Evolutionary conservation across 2,888 invertebrate genomes (phyloP), one percentile per base, ranked within the genome.

Genomic region (Apotomis capreana): DNA sequence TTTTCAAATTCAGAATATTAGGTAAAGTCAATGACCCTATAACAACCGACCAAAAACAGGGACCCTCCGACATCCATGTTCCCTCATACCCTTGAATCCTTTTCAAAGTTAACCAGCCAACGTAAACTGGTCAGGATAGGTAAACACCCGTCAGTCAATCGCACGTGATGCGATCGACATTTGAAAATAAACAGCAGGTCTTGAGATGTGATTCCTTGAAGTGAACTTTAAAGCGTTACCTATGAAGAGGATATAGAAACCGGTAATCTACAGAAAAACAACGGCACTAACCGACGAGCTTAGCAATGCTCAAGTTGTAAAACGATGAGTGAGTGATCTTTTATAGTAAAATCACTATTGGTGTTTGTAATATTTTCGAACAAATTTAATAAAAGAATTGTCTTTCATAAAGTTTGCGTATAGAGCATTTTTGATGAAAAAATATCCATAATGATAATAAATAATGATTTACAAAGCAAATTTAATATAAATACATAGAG

Each of bases 81-180:
- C 3, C 49, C 37, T 62, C 4, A 49, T 49, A 62, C 61, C 36
- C 68, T 13, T 57, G 15, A 57, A 59, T 55, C 44, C 65, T 54
- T 40, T 44, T 74, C 86, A 76, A 73, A 61, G 74, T 74, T 78
- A n/a, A 77, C 76, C 83, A 88, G 87, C 76, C 78, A 74, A 71
- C 77, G 76, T 79, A 78, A 78, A 15, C 62, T 81, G 80, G 80
- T 81, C 79, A 84, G 83, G 82, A 84, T 84, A 82, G 78, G 80
- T 88, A 88, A 88, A 90, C 89, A 88, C 80, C 83, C 85, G 80
- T 90, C 91, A 84, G 80, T 92, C 91, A 87, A 84, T 83, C 78
- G 80, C 87, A 85, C 85, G 85, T 86, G 88, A 87, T 84, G 84
- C 82, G 86, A 85, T 87, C 84, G 91, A 89, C 91, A 87, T 84